A percentile compares a stretch with the other conserved stretches of the same genome.
phyloP scores from a whole-genome alignment of 2,888 invertebrate species.

The Hemistola chrysoprasaria region DNA sequence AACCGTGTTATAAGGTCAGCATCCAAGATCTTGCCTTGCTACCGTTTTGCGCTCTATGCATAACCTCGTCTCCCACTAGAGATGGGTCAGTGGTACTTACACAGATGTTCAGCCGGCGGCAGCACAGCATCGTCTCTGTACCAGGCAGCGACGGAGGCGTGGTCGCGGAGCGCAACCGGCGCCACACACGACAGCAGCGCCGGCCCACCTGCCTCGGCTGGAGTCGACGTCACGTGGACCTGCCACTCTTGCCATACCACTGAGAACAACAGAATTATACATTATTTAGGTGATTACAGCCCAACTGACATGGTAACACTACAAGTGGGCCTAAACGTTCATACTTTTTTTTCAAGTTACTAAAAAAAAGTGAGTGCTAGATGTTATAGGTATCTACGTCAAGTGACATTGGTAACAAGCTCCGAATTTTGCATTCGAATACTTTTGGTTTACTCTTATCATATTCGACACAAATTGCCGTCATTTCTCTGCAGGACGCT shows the following conservation, averaged over 20 bases:
- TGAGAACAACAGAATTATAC: slow-evolving; percentile 54
- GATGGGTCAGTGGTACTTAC: slow-evolving; percentile 52
- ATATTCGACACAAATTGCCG: slow-evolving; percentile 40
- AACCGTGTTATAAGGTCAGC: no score
- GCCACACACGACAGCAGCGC: slow-evolving; percentile 86
- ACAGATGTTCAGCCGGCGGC: slow-evolving; percentile 75
- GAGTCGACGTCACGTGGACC: slow-evolving; percentile 87
- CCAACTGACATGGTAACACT: no score
- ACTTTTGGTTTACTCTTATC: slow-evolving; percentile 46
- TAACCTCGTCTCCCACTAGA: no score
- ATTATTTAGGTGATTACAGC: no score
- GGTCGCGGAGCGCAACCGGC: slow-evolving; percentile 85
- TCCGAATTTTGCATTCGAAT: slow-evolving; percentile 33
- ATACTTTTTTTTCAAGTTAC: no score
- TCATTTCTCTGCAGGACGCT: slow-evolving; percentile 30
- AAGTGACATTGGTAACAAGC: no score
- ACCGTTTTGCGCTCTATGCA: no score
- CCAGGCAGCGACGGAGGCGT: slow-evolving; percentile 89
- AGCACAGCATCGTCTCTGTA: slow-evolving; percentile 89
- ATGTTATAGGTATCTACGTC: no score
- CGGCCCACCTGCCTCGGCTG: slow-evolving; percentile 87
- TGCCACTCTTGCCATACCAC: slow-evolving; percentile 90
- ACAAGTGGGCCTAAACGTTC: no score
- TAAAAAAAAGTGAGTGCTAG: no score
- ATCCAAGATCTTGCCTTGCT: no score